Evolutionary conservation across 2,113 vertebrate species (phyloP), one percentile per base, ranked within the genome.

Genomic region (Nanorana parkeri): DNA sequence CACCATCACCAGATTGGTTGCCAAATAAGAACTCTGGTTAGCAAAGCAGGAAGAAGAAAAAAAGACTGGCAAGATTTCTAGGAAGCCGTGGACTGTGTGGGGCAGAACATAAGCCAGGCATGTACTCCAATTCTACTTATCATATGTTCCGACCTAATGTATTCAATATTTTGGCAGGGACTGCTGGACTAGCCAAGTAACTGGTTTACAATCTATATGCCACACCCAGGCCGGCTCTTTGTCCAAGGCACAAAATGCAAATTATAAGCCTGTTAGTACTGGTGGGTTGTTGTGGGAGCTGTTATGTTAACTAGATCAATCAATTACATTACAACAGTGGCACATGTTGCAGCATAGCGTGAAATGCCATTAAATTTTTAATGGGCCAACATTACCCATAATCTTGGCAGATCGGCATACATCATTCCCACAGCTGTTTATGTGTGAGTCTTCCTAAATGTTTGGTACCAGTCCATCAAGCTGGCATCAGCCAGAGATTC

Each of bases 301-400:
- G 17, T 60, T n/a, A 60, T 11, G 58, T n/a, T 11, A 11, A 51
- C 19, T 54, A 56, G 69, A 58, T 56, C 69, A 73, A 73, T 73
- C 69, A 56, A 32, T 73, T 56, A 55, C 20, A 29, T 29, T 19
- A 29, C 41, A 47, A 47, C 41, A 47, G 55, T 17, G 52, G 26
- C 47, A 72, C 51, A 16, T 72, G 51, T 58, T 17, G n/a, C 58
- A 60, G 58, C 20, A n/a, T 21, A 60, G 17, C 69, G 29, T 32
- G 56, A 56, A 56, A 58, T 4, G 16, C 6, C 11, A 73, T 72
- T 52, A 17, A 56, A 73, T 20, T 32, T 36, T 73, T 73, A 73
- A 73, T 73, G 69, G 26, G 0, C n/a, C n/a, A n/a, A n/a, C n/a
- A n/a, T n/a, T n/a, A n/a, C n/a, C n/a, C n/a, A n/a, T n/a, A 52